phyloP scores from a whole-genome alignment of 1,140 invertebrate species.

The Zaprionus inermis region DNA sequence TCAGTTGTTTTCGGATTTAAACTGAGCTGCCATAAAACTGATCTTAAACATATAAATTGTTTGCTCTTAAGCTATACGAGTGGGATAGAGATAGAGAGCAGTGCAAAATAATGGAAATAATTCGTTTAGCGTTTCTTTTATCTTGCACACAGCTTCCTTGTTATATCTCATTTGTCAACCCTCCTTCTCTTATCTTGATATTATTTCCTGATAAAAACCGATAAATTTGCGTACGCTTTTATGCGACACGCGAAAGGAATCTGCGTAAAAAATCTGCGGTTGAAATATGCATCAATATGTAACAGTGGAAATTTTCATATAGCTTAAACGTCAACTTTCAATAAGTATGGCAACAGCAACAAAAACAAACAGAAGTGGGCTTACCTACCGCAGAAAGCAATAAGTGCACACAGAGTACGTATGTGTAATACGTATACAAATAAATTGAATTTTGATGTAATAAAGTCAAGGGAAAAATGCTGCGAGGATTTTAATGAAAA shows the following conservation, averaged over 20 bases:
- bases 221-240: conserved; percentile 56
- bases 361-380: not conserved
- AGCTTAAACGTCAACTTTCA: conserved; percentile 66
- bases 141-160: conserved; percentile 10
- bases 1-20: not conserved
- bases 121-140: conserved; percentile 48
- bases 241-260: conserved; percentile 52
- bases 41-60: conserved; percentile 45
- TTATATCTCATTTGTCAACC: conserved; percentile 19
- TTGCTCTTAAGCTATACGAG: conserved; percentile 19
- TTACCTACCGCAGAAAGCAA: conserved; percentile 14
- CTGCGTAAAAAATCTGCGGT: conserved; percentile 34
- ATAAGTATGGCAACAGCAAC: conserved; percentile 41
- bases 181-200: not conserved
- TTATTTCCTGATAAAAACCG: conserved; percentile 47
- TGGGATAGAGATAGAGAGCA: not conserved
- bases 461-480: conserved; percentile 61
- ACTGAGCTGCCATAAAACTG: conserved; percentile 53
- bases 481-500: conserved; percentile 62
- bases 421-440: conserved; percentile 19
- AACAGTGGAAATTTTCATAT: conserved; percentile 61
- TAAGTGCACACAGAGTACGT: conserved; percentile 6
- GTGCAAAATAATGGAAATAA: conserved; percentile 28
- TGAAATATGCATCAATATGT: conserved; percentile 32
- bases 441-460: conserved; percentile 67